Percentiles rank a stretch among this genome's conserved stretches.
These are phyloP conservation scores for Tetrao urogallus DNA, from an alignment of 2,113 vertebrate species.

Conservation along the genomic window DNA sequence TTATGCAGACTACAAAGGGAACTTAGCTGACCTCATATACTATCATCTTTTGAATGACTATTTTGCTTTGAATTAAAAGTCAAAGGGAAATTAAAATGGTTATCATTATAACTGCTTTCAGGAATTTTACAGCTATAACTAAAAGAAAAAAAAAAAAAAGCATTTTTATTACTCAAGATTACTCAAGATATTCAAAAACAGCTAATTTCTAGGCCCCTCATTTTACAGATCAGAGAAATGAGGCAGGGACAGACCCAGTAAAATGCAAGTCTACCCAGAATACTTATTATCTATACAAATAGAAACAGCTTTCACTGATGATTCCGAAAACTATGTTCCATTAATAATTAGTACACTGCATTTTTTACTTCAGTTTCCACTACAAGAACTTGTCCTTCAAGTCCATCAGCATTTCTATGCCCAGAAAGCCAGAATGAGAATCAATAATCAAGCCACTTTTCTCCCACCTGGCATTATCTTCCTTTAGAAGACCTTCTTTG, in stretches of 20 bases:
- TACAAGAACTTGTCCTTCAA: not conserved
- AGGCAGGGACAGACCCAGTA: not conserved
- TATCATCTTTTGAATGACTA: not conserved
- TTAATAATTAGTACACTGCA: not conserved
- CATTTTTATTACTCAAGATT: not conserved
- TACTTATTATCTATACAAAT: not conserved
- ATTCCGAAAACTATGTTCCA: not conserved
- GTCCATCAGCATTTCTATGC: not conserved
- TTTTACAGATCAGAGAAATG: not conserved
- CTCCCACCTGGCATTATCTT: not conserved
- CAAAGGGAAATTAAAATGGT: slow-evolving; percentile 34
- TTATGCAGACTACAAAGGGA: slow-evolving; percentile 46
- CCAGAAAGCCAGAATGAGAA: not conserved
- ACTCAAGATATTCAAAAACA: not conserved
- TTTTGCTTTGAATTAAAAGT: slow-evolving; percentile 50
- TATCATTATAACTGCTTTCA: not conserved
- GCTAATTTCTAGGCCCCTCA: not conserved
- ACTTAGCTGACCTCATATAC: slow-evolving; percentile 12
- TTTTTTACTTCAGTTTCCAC: not conserved
- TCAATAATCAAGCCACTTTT: not conserved
- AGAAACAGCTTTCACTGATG: not conserved
- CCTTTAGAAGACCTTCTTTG: not conserved
- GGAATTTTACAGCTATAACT: not conserved
- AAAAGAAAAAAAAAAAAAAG: not conserved
- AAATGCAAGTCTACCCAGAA: not conserved